phyloP scores from a whole-genome alignment of 2,113 vertebrate genomes.

The Thalassarche chlororhynchos region DNA sequence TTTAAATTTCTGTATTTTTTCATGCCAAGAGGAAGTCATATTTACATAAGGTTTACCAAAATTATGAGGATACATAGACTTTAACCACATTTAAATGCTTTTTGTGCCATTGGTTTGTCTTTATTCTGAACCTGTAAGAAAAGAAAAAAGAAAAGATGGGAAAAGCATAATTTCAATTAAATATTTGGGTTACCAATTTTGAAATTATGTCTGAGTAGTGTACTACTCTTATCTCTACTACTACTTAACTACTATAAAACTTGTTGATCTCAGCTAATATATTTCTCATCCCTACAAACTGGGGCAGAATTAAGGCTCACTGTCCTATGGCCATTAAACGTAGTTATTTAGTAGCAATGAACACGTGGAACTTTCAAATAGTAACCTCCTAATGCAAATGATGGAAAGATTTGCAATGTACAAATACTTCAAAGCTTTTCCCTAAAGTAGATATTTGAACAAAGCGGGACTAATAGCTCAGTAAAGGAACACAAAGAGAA shows the following conservation, averaged over 20 bases:
- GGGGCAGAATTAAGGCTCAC: neutral
- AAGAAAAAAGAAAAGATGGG: neutral
- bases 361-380: neutral
- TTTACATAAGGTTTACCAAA: neutral
- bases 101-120: neutral
- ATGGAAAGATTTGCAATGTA: neutral
- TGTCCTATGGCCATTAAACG: fast-evolving
- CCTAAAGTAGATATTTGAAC: neutral
- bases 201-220: neutral
- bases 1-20: neutral
- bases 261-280: neutral
- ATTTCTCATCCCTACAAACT: neutral
- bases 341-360: neutral
- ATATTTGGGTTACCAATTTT: neutral
- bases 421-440: neutral
- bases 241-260: neutral
- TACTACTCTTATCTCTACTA: neutral
- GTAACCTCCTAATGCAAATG: neutral
- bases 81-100: neutral
- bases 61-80: neutral
- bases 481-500: neutral
- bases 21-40: neutral
- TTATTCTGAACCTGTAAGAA: neutral
- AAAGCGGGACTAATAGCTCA: neutral
- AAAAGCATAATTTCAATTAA: neutral